Conservation (phyloP, 1,140 invertebrate species). For the Leptoteleia sp. region DNA sequence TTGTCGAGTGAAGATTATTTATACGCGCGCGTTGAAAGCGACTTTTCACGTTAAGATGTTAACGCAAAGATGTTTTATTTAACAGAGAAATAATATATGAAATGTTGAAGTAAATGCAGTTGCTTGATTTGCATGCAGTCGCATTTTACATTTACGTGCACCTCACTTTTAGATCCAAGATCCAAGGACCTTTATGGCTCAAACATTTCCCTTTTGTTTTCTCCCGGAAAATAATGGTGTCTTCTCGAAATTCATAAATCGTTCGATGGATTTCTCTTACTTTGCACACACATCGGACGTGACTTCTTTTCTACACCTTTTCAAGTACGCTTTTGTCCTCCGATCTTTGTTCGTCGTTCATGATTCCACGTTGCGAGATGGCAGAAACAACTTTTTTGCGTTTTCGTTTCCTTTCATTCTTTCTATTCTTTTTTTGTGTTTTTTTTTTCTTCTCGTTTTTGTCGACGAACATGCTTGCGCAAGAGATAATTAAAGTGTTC, state of each 20-base stretch:
- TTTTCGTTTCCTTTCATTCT: neutral
- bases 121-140: conserved; percentile 22
- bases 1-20: conserved; percentile 20
- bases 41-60: conserved; percentile 22
- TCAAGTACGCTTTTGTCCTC: conserved; percentile 8
- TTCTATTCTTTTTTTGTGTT: too few relatives aligned
- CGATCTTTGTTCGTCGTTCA: conserved; percentile 18
- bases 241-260: conserved; percentile 39
- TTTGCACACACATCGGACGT: conserved; percentile 7
- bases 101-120: conserved; percentile 28
- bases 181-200: conserved; percentile 14
- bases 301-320: too few relatives aligned
- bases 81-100: conserved; percentile 56
- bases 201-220: conserved; percentile 43
- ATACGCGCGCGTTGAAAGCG: conserved; percentile 27
- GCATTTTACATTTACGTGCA: neutral
- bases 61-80: conserved; percentile 56
- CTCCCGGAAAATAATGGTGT: conserved; percentile 43
- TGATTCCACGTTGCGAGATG: conserved; percentile 5
- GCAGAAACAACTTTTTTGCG: neutral
- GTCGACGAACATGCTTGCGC: neutral
- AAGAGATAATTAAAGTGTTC: conserved; percentile 15
- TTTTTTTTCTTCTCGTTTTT: too few relatives aligned
- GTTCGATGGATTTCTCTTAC: conserved; percentile 47
- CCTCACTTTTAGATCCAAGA: neutral